phyloP scores from a whole-genome alignment of 1,140 invertebrate species.

The Cydia pomonella region DNA sequence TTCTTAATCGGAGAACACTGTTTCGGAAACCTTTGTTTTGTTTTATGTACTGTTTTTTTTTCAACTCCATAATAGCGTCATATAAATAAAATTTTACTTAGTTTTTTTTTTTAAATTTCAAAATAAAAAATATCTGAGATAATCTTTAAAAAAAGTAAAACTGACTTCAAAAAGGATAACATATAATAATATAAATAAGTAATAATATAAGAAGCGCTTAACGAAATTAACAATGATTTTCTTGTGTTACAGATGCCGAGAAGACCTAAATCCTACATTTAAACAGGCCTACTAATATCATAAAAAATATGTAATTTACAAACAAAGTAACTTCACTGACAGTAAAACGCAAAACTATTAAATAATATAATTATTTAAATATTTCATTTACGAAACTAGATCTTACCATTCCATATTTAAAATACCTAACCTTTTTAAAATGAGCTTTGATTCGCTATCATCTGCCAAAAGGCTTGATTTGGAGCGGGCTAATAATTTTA shows the following conservation, averaged over 20 bases:
- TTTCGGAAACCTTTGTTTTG: no score
- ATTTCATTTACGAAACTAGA: slow-evolving; percentile 39
- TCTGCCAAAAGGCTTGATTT: slow-evolving; percentile 83
- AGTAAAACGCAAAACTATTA: slow-evolving; percentile 63
- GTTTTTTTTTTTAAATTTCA: no score
- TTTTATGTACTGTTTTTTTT: no score
- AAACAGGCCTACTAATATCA: slow-evolving; percentile 33
- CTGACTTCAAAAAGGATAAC: no score
- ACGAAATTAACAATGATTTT: slow-evolving; percentile 35
- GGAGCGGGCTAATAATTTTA: slow-evolving; percentile 90
- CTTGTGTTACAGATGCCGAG: slow-evolving; percentile 61
- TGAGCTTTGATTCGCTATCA: slow-evolving; percentile 71
- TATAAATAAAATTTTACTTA: no score
- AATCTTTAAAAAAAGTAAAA: no score
- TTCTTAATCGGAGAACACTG: no score
- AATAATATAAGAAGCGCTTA: no score
- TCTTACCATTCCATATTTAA: slow-evolving; percentile 37
- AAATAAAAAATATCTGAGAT: no score
- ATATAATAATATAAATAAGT: no score
- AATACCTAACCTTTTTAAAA: slow-evolving; percentile 50
- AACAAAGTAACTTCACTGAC: slow-evolving; percentile 47
- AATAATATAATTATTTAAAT: slow-evolving; percentile 41
- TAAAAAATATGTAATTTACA: slow-evolving; percentile 38
- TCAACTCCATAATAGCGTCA: no score
- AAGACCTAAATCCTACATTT: slow-evolving; percentile 34